Conservation (phyloP, 2,888 invertebrate species). For the Lobophora halterata region DNA sequence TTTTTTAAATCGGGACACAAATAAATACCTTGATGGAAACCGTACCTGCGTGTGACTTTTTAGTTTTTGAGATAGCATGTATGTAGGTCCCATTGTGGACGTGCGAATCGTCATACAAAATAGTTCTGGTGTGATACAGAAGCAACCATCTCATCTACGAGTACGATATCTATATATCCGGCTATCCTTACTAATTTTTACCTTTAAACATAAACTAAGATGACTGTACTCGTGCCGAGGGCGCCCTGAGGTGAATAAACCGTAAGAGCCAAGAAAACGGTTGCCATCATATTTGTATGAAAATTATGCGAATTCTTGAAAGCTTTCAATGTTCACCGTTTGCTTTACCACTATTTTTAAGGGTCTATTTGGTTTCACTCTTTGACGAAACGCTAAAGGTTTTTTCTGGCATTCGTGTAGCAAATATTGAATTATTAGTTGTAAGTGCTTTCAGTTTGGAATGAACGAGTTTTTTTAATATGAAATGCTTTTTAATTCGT, state of each 20-base stretch:
- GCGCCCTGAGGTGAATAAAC: conserved; percentile 43
- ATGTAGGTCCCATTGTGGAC: too few species aligned
- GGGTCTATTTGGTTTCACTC: conserved; percentile 22
- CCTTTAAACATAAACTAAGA: conserved; percentile 5
- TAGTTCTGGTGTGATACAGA: too few species aligned
- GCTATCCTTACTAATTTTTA: too few species aligned
- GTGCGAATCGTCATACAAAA: conserved; percentile 1
- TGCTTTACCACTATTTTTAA: conserved; percentile 27
- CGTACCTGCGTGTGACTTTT: too few species aligned
- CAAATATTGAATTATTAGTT: conserved; percentile 12
- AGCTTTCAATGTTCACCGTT: conserved; percentile 40
- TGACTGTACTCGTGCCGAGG: conserved; percentile 45
- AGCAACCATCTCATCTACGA: too few species aligned
- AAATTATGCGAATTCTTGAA: conserved; percentile 45
- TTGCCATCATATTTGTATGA: conserved; percentile 44
- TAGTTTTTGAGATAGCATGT: too few species aligned
- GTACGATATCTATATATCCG: too few species aligned
- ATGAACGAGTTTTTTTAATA: too few species aligned
- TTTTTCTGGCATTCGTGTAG: conserved; percentile 10
- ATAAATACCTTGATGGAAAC: too few species aligned
- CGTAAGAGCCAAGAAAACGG: conserved; percentile 44
- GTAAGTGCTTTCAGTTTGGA: conserved; percentile 7
- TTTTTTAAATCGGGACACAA: too few species aligned
- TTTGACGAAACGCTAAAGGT: conserved; percentile 13
- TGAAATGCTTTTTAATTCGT: too few species aligned